A percentile compares a stretch with the other conserved stretches of the same genome.
Evolutionary conservation across 2,113 vertebrate species (phyloP).

Genomic region (Pan troglodytes): DNA sequence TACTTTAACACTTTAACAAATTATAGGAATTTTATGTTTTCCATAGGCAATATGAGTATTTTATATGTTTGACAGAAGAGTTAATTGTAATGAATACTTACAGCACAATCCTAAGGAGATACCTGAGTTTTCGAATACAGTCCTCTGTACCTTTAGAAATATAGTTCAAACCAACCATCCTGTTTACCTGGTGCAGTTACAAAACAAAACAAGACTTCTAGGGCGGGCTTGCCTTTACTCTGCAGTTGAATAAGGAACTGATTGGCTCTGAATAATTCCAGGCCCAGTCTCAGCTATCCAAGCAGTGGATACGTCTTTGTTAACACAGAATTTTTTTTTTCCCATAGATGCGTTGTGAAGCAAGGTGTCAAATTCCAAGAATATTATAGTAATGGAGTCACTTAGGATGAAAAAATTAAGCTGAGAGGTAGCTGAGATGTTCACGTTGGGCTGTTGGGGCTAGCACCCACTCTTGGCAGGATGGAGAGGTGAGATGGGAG

Average conservation of each 20-base stretch:
- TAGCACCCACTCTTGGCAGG: neutral
- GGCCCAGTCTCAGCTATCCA: neutral
- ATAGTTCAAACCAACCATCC: neutral
- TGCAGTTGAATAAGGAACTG: neutral
- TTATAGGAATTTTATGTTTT: slow-evolving; percentile 13
- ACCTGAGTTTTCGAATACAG: neutral
- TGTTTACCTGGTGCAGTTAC: neutral
- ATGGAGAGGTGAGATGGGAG: neutral
- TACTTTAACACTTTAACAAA: slow-evolving; percentile 36
- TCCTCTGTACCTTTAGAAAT: neutral
- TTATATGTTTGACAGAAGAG: slow-evolving; percentile 3
- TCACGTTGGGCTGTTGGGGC: no score
- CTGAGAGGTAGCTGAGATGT: neutral
- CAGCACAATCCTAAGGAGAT: slow-evolving; percentile 8
- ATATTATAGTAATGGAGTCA: neutral
- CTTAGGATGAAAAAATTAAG: neutral
- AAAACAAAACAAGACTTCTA: slow-evolving; percentile 13
- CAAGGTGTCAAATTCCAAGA: slow-evolving; percentile 43
- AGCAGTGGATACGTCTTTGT: neutral
- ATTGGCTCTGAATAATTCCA: neutral
- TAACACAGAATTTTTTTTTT: neutral
- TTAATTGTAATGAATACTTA: slow-evolving; percentile 61
- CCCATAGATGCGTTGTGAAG: slow-evolving; percentile 15
- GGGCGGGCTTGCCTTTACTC: neutral
- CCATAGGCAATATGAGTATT: slow-evolving; percentile 28